Evolutionary conservation across 2,888 invertebrate genomes (phyloP).

Genomic region (Pristionchus exspectatus): DNA sequence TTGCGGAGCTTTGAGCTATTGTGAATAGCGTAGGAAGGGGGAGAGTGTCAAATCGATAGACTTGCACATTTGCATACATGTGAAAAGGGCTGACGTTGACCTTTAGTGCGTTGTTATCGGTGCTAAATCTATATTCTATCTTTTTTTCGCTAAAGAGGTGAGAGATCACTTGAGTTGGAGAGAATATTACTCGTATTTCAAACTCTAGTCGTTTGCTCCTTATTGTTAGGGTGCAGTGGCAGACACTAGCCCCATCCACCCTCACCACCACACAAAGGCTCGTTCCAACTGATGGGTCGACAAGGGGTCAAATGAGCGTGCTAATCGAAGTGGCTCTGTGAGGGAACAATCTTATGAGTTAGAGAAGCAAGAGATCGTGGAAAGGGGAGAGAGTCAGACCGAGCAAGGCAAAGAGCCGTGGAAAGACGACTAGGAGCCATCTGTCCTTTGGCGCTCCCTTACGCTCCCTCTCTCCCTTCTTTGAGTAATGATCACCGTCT

Average conservation of each 20-base stretch:
- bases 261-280: neutral
- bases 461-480: neutral
- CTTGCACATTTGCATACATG: neutral
- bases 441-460: slow-evolving; percentile 18
- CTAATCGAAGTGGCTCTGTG: neutral
- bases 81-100: neutral
- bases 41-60: neutral
- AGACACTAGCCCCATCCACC: neutral
- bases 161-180: neutral
- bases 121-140: neutral
- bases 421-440: slow-evolving; percentile 23
- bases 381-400: no score
- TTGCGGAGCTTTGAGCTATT: neutral
- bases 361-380: no score
- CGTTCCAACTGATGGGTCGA: neutral
- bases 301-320: slow-evolving; percentile 37
- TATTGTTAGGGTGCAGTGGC: neutral
- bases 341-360: no score
- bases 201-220: neutral
- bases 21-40: neutral
- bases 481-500: neutral
- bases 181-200: neutral
- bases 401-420: neutral
- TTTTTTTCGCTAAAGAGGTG: neutral
- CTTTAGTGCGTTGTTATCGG: neutral